Evolutionary conservation across 2,113 vertebrate genomes (phyloP).

Genomic region (Strix aluco): DNA sequence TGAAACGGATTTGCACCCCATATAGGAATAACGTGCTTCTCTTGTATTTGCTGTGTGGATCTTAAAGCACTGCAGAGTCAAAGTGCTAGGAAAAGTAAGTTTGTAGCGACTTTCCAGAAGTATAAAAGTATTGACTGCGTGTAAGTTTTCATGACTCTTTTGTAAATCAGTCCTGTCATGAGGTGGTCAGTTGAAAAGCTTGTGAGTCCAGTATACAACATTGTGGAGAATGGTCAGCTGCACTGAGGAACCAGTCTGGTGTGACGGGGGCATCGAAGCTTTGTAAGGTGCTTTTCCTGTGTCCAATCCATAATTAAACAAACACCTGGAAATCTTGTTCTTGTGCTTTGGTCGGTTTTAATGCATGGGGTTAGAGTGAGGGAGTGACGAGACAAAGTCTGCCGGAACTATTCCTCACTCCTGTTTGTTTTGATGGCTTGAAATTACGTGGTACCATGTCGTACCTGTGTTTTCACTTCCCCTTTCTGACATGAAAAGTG

Average conservation of each 20-base stretch:
- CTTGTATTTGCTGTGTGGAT: neutral
- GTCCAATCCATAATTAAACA: neutral
- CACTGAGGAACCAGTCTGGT: rapidly evolving
- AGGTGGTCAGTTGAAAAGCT: neutral
- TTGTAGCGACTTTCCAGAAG: neutral
- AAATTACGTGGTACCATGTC: rapidly evolving
- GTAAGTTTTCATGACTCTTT: neutral
- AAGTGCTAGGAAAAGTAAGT: neutral
- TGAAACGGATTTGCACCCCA: neutral
- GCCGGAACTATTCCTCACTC: neutral
- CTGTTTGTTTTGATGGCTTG: neutral
- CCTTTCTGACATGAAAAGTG: neutral
- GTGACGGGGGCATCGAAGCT: neutral
- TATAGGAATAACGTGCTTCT: neutral
- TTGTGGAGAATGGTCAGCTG: neutral
- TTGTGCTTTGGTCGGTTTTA: neutral
- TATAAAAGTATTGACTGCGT: rapidly evolving
- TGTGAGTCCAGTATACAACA: rapidly evolving
- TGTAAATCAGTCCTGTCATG: neutral
- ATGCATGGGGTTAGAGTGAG: neutral
- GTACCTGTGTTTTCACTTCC: neutral
- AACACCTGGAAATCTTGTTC: neutral
- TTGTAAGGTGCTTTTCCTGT: neutral
- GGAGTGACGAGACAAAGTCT: neutral
- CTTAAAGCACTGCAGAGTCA: neutral